Evolutionary conservation across 2,113 vertebrate genomes (phyloP), one percentile per base, ranked within the genome.

Genomic region (Corythaixoides concolor): DNA sequence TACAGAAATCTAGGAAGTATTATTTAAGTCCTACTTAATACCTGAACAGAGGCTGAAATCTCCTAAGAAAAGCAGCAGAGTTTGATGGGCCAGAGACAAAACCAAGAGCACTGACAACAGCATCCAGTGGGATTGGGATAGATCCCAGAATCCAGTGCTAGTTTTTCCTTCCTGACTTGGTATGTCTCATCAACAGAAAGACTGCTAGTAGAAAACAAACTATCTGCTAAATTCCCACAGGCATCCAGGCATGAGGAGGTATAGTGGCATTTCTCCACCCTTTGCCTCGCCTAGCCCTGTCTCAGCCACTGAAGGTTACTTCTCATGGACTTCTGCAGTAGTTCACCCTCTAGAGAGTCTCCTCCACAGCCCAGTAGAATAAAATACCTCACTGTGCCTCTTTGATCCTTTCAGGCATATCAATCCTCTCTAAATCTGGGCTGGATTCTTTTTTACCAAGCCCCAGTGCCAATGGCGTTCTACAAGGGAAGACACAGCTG

Each of bases 51-150:
- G 21, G 24, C 11, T 72, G 26, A 85, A 79, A 64, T 47, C 22
- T 49, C 15, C 2, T 49, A 23, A 78, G 47, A 37, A 63, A 79
- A 68, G 14, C 7, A 56, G 12, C 0, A 0, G 39, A 43, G 9
- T 7, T 17, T 82, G 18, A 24, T 4, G 7, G 41, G 45, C 32
- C 67, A 22, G 35, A 53, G 20, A 68, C 3, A 60, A 81, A 85
- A 27, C 2, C 0, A 3, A 81, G 41, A 43, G 37, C 1, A 0
- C 8, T 41, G 5, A 41, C 20, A 67, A 45, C 27, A 75, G 5
- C 8, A 68, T 52, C 19, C 23, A 33, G 22, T 16, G 22, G 23
- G 47, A 85, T 16, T 12, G 24, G 23, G 50, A 82, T 82, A 24
- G 28, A 68, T 69, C 24, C 10, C n/a, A 69, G 41, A 58, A 68